phyloP scores from a whole-genome alignment of 2,797 vertebrate species.

The Sphaeramia orbicularis region DNA sequence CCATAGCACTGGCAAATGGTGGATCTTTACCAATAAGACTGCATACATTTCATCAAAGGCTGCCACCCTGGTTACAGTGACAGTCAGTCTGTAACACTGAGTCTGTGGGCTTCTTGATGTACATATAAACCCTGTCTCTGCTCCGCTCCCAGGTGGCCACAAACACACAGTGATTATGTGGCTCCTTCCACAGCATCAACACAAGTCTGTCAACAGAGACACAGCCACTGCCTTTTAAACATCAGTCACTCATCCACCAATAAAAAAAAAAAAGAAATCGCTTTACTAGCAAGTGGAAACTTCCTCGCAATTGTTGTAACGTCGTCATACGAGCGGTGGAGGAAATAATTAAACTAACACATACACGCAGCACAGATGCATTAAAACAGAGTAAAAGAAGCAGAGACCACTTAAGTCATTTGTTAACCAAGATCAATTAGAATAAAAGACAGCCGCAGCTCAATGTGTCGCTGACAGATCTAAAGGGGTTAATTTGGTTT shows the following conservation, averaged over 20 bases:
- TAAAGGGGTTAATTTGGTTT: slow-evolving; percentile 27
- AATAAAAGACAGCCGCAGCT: slow-evolving; percentile 71
- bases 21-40: slow-evolving; percentile 8
- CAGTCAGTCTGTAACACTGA: slow-evolving; percentile 32
- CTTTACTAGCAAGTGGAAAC: slow-evolving; percentile 84
- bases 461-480: slow-evolving; percentile 39
- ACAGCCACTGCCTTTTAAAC: slow-evolving; percentile 61
- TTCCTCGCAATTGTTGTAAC: slow-evolving; percentile 81
- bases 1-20: slow-evolving; percentile 18
- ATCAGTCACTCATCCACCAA: slow-evolving; percentile 75
- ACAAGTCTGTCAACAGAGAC: slow-evolving; percentile 77
- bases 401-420: slow-evolving; percentile 69
- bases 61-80: slow-evolving; percentile 38
- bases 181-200: slow-evolving; percentile 63
- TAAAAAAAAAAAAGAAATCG: slow-evolving; percentile 54
- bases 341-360: slow-evolving; percentile 81
- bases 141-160: slow-evolving; percentile 59
- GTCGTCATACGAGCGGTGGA: slow-evolving; percentile 70
- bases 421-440: slow-evolving; percentile 64
- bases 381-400: slow-evolving; percentile 65
- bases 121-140: slow-evolving; percentile 40
- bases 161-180: slow-evolving; percentile 67
- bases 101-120: slow-evolving; percentile 67
- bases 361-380: slow-evolving; percentile 55
- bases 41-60: slow-evolving; percentile 54